Base-by-base conservation (phyloP, 2,888 invertebrate genomes). In the Dryobota labecula region DNA sequence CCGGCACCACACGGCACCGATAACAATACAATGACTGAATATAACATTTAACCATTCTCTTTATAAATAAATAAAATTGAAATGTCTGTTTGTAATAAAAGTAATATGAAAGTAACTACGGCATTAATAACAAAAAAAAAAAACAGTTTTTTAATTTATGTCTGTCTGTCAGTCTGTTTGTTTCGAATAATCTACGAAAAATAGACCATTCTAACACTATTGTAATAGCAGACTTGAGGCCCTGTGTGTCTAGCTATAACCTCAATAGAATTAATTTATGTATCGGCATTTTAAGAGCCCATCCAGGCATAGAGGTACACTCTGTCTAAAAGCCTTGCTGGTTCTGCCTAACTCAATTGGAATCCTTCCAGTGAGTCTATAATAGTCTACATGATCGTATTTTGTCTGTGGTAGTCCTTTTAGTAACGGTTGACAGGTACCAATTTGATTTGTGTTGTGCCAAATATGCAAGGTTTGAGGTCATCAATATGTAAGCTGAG, bases 261-360 rank as follows among this genome's bases (percentile, higher is more conserved):
- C 4, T 36, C 20, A n/a, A n/a, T 38, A 38, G 11, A 8, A 24
- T 33, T 33, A 36, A 53, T 68, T 7, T 38, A 30, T 18, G 20
- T 41, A 8, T 70, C 1, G 8, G 0, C 15, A 11, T 53, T 68
- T 41, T 20, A 30, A 69, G 15, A 51, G 33, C 41, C 20, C 3
- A 30, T 51, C 9, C 36, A 18, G 7, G 15, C 8, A 43, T 0
- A 24, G 27, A 33, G n/a, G 2, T 27, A 38, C 47, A 30, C 60
- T 43, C 41, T 43, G 27, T n/a, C 41, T 71, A 51, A 71, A 71
- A 73, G 70, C 70, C 4, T 36, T 3, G 2, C 15, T n/a, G n/a
- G 18, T 13, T 30, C 13, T 51, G 51, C 60, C 60, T 51, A 73
- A 71, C 27, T 60, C 18, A 60, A 71, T 71, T 43, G 27, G 11